These are phyloP conservation scores for Thereva nobilitata DNA, from an alignment of 2,888 invertebrate species.

Conservation along the genomic window DNA sequence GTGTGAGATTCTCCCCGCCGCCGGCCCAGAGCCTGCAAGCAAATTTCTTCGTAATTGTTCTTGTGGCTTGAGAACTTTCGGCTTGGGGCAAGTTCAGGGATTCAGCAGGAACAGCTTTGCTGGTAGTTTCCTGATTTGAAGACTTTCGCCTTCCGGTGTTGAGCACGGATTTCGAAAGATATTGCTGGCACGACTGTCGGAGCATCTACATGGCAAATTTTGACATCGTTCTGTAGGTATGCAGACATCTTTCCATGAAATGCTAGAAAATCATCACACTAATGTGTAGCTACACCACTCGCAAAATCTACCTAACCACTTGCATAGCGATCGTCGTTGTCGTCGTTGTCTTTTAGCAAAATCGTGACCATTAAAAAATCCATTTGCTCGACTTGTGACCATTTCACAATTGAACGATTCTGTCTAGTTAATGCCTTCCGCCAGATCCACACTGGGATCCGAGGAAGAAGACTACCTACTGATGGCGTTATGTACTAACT, in stretches of 20 bases:
- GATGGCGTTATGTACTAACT: constrained; percentile 36
- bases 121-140: no score
- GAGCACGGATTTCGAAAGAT: no score
- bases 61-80: constrained; percentile 2
- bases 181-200: not conserved
- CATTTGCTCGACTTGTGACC: constrained; percentile 43
- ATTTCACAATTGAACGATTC: constrained; percentile 40
- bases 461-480: constrained; percentile 2
- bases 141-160: no score
- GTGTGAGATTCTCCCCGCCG: constrained; percentile 14
- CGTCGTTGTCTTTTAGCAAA: constrained; percentile 24
- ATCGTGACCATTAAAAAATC: constrained; percentile 41
- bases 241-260: constrained; percentile 13
- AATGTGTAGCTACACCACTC: constrained; percentile 14
- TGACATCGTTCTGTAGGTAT: constrained; percentile 21
- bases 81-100: no score
- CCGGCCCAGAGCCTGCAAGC: constrained; percentile 6
- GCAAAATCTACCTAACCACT: constrained; percentile 14
- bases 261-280: constrained; percentile 22
- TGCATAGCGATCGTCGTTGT: constrained; percentile 18
- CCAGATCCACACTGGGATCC: not conserved
- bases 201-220: constrained; percentile 26
- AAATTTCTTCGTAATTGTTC: constrained; percentile 14
- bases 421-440: constrained; percentile 14
- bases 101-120: no score